Base-by-base conservation (phyloP, 53 echinoderm and acorn worm species). In the Crossaster papposus region DNA sequence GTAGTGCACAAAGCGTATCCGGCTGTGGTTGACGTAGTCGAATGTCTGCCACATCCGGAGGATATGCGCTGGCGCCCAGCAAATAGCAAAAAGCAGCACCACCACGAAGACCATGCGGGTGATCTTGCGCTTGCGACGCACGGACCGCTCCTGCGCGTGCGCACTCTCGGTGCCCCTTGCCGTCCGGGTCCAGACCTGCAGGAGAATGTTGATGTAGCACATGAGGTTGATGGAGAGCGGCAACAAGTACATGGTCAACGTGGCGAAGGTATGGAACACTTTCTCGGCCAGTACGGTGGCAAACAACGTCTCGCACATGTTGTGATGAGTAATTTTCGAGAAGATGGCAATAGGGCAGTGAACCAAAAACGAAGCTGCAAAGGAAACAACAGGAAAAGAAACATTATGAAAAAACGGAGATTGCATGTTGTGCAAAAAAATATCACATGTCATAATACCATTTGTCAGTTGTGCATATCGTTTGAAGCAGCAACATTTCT, bases 81-180 rank as follows among this genome's bases (percentile, higher is more conserved):
- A 99, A 12, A 96, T 79, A 24, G 99, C 99, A 65, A 99, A 99
- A 44, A 99, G 79, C 10, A 99, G 71, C 53, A 99, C 99, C 22
- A 99, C 99, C 20, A 96, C 93, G 35, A 96, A 96, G 33, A 99
- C 99, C 99, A 99, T 99, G 80, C 94, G 91, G 52, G 99, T 99
- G 36, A 99, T 99, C 86, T 95, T 96, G 72, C 96, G 89, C 88
- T 99, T 99, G 51, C 99, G 81, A 24, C 94, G 89, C 18, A 99
- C 89, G 2, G 99, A 93, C 17, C 99, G 78, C 35, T 95, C 96
- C 38, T 96, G 96, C 38, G 99, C 99, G 44, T 96, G 96, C n/a
- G 99, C 99, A 79, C 99, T 99, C 64, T 96, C 99, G 28, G 99
- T 96, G 6, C 99, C 99, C 29, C 91, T 91, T 29, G 96, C 92